Evolutionary conservation across 2,797 vertebrate species (phyloP), one percentile per base, ranked within the genome.

Genomic region (Rhinella marina): DNA sequence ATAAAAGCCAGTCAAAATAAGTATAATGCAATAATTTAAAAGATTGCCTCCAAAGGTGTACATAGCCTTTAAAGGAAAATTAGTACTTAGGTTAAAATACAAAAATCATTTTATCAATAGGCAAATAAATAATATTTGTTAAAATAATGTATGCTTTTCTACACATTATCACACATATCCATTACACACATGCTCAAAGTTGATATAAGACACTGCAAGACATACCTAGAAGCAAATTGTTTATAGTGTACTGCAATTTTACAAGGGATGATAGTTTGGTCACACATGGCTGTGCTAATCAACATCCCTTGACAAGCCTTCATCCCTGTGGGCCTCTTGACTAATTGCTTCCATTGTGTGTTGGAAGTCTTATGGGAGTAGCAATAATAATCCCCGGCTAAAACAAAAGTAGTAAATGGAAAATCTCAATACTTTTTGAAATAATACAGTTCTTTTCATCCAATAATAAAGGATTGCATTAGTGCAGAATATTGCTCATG

Each of bases 281-380:
- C 92, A 92, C 91, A 93, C 92, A 91, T 93, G 92, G 91, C 90
- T 89, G 77, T 76, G 90, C 90, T 92, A 93, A 92, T 90, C 91
- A 92, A 84, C 91, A 90, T 90, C 88, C 89, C 91, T 90, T 92
- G 92, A 91, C 92, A 93, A 81, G 91, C 83, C 91, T 91, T 75
- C 48, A 92, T 91, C 91, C 90, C 91, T 91, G 90, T 0, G 83
- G 91, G 92, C 86, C 86, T 88, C 90, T 90, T 92, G 91, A 93
- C 92, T 93, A 92, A 93, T 93, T 93, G 88, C 90, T 88, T 92
- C 90, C 92, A 91, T 93, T 93, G 91, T 92, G 90, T 89, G 82
- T 90, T 50, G 56, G 86, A 32, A 86, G 84, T 48, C 72, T 72
- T 88, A 70, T 88, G 90, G 90, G 83, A 82, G 88, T 92, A 90